A percentile compares a stretch with the other conserved stretches of the same genome.
phyloP scores from a whole-genome alignment of 2,113 vertebrate genomes.

The Campylorhamphus procurvoides region DNA sequence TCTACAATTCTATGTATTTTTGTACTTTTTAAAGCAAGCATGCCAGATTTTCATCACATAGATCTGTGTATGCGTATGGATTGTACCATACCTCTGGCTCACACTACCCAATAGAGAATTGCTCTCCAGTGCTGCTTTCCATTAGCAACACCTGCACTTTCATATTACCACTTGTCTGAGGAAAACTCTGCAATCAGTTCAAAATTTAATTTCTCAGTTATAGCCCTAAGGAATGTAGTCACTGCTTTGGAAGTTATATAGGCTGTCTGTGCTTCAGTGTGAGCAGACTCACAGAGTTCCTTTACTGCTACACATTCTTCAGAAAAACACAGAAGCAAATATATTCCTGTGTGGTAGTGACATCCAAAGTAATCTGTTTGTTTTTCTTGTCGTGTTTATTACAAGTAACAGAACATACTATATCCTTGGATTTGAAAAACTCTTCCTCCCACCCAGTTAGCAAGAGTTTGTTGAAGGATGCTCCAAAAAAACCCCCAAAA shows the following conservation, averaged over 20 bases:
- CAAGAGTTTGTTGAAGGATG: neutral
- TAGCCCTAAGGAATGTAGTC: neutral
- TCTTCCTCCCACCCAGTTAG: neutral
- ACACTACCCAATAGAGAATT: neutral
- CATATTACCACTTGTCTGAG: neutral
- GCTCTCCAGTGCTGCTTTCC: neutral
- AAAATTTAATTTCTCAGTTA: neutral
- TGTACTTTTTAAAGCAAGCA: neutral
- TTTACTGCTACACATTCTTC: neutral
- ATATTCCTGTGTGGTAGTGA: neutral
- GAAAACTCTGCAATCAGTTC: neutral
- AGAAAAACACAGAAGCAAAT: neutral
- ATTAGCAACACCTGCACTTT: neutral
- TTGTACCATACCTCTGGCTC: neutral
- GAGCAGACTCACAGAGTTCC: neutral
- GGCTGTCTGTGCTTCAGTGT: fast-evolving
- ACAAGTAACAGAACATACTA: neutral
- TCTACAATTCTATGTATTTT: neutral
- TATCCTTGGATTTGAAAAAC: neutral
- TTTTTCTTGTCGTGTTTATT: neutral
- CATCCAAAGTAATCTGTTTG: neutral
- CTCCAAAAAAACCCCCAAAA: fast-evolving
- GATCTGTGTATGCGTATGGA: fast-evolving
- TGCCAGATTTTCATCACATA: neutral
- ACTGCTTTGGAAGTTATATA: neutral